Conservation (phyloP, 1,140 invertebrate species). For the Bombyx mandarina region DNA sequence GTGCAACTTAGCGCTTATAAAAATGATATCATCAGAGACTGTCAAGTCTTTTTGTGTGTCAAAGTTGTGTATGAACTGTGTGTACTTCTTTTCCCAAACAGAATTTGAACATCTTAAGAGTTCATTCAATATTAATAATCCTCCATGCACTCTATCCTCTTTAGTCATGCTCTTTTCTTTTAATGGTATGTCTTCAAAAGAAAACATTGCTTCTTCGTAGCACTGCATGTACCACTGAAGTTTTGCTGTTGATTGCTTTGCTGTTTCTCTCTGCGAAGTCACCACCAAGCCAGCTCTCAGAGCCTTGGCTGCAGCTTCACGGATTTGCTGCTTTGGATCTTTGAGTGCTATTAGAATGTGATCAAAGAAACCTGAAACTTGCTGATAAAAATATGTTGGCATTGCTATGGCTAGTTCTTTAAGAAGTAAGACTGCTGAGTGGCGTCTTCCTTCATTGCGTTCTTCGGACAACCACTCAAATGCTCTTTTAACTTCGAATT, state of each 20-base stretch:
- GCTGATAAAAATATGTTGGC: constrained; percentile 98
- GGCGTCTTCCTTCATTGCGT: constrained; percentile 89
- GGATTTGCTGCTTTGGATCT: constrained; percentile 91
- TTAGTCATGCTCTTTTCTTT: constrained; percentile 83
- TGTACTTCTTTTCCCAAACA: constrained; percentile 88
- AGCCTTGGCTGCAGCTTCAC: constrained; percentile 94
- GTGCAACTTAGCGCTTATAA: constrained; percentile 72
- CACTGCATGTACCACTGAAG: constrained; percentile 90
- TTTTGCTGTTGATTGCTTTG: constrained; percentile 40
- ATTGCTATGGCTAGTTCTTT: constrained; percentile 95
- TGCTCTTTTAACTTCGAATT: constrained; percentile 92
- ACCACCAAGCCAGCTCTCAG: constrained; percentile 93
- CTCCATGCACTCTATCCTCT: constrained; percentile 95
- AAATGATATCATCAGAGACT: constrained; percentile 73
- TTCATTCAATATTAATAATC: constrained; percentile 94
- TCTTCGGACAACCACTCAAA: constrained; percentile 95
- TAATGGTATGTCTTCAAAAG: constrained; percentile 79
- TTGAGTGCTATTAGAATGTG: constrained; percentile 93
- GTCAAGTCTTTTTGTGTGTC: constrained; percentile 62
- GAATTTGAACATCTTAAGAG: constrained; percentile 92
- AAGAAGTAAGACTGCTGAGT: constrained; percentile 92
- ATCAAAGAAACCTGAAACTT: constrained; percentile 97
- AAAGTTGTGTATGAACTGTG: constrained; percentile 74
- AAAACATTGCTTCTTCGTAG: constrained; percentile 87
- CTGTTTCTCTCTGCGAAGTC: constrained; percentile 89